Base-by-base conservation (phyloP, 2,888 invertebrate species). In the Agriopis leucophaearia region DNA sequence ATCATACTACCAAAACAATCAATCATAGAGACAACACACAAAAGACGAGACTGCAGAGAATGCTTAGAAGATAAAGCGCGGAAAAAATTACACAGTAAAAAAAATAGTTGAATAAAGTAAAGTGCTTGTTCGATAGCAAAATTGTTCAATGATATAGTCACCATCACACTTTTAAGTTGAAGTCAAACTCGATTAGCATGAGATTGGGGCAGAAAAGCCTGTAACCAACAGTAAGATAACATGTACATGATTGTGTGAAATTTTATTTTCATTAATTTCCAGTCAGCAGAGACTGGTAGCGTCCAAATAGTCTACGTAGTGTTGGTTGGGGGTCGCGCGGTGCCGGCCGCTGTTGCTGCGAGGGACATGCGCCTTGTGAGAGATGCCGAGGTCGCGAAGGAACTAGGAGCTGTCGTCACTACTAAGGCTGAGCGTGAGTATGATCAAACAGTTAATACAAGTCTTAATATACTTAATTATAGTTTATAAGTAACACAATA, bases 381-480 rank as follows among this genome's bases (percentile, higher is more conserved):
- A 7, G 96, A 97, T 63, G 95, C 95, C 44, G 97, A 98, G 87
- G 97, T 97, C 0, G 95, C 96, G 0, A 91, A 94, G 35, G 96
- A 97, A 74, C 90, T 98, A 59, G 97, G 97, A 7, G 96, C 96
- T 69, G 95, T 96, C 0, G 95, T 97, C 56, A 95, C 96, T 58
- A 96, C 97, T 74, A 97, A 97, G 91, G 97, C 97, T 67, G 97
- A 97, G 94, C 97, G 97, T 97, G 94, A 96, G 96, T 94, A 68
- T 71, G 51, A 55, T 44, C 51, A 18, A n/a, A 35, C 8, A 27
- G 27, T 27, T 27, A 27, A 27, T 27, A 27, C 27, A 27, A 27
- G 27, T 27, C 27, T 27, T 27, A 0, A 27, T 27, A 27, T 27
- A 27, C 27, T 0, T 27, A 27, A 27, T 3, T 27, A 27, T 27